phyloP scores from a whole-genome alignment of 2,113 vertebrate species.

The Phylloscopus whistleri region DNA sequence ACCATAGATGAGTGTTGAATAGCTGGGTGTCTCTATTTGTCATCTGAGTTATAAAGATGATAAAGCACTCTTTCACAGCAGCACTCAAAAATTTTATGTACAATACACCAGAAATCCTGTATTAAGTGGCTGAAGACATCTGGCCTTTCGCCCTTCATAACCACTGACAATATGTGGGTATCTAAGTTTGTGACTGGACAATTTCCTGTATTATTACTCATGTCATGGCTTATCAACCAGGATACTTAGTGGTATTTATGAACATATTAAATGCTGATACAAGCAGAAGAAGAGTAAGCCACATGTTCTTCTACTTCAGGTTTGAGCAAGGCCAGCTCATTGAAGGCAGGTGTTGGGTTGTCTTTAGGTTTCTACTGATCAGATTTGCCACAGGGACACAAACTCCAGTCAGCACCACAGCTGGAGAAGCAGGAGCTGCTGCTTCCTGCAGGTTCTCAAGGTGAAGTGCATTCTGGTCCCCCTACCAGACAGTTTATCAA shows the following conservation, averaged over 20 bases:
- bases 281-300: neutral
- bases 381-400: slow-evolving; percentile 74
- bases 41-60: neutral
- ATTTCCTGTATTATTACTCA: neutral
- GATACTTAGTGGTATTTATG: neutral
- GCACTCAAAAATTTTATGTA: neutral
- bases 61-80: neutral
- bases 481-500: slow-evolving; percentile 78
- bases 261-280: neutral
- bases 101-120: neutral
- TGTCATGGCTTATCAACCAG: neutral
- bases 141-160: neutral
- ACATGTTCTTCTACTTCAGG: slow-evolving; percentile 47
- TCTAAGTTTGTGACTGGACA: neutral
- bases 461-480: slow-evolving; percentile 78
- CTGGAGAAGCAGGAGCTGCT: slow-evolving; percentile 73
- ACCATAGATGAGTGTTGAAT: neutral
- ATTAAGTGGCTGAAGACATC: neutral
- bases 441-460: slow-evolving; percentile 82
- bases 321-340: slow-evolving; percentile 72
- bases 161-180: neutral
- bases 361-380: slow-evolving; percentile 81
- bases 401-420: slow-evolving; percentile 83
- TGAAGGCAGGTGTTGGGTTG: slow-evolving; percentile 77
- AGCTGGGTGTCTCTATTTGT: neutral